phyloP scores from a whole-genome alignment of 2,797 vertebrate genomes.

The Propithecus perrieri region DNA sequence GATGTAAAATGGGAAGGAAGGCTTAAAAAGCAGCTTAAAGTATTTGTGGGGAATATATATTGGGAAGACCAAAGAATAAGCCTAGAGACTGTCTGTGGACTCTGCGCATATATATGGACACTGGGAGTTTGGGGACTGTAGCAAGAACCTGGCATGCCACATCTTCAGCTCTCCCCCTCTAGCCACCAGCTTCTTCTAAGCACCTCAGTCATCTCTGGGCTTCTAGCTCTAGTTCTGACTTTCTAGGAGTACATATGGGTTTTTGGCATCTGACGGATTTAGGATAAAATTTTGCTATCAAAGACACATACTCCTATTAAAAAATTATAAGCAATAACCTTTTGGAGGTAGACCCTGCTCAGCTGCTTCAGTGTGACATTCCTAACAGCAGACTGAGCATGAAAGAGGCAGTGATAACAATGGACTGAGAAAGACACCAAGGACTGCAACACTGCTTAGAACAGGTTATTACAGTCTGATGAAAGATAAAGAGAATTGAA shows the following conservation, averaged over 20 bases:
- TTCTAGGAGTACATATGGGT: background rate
- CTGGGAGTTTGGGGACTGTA: accelerated
- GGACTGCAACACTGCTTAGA: background rate
- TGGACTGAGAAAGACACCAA: background rate
- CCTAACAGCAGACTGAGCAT: background rate
- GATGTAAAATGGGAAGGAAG: background rate
- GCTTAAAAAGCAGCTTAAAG: background rate
- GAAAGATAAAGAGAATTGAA: background rate
- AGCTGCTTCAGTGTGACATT: background rate
- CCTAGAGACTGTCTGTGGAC: background rate
- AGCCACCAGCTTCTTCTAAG: background rate
- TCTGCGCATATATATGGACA: accelerated
- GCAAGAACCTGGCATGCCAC: background rate
- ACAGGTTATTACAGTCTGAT: background rate
- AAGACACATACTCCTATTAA: background rate
- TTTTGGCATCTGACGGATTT: background rate
- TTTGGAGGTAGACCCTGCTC: background rate
- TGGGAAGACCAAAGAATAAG: background rate
- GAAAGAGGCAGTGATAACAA: background rate
- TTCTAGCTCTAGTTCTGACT: background rate
- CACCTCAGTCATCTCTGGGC: background rate
- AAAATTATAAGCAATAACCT: background rate
- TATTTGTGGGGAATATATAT: background rate
- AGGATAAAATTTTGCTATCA: background rate
- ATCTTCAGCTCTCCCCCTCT: background rate